These are phyloP conservation scores for Poeciliopsis turneri DNA, from an alignment of 2,797 vertebrate genomes.

Conservation along the genomic window DNA sequence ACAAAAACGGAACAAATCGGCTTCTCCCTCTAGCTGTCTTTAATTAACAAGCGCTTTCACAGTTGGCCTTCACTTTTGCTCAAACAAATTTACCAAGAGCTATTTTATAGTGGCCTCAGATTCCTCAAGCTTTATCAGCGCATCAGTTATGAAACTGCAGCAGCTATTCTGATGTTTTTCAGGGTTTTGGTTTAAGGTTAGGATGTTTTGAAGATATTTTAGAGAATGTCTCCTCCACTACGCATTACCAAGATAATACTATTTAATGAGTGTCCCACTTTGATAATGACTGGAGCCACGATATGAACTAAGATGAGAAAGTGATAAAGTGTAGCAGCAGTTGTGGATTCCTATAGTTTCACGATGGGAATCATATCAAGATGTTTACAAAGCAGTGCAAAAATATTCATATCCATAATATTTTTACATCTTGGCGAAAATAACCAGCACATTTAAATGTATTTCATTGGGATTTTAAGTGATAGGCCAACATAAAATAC, in stretches of 20 bases:
- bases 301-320: neutral
- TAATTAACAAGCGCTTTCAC: slow-evolving; percentile 2
- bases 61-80: slow-evolving; percentile 6
- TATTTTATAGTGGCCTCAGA: slow-evolving; percentile 7
- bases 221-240: slow-evolving; percentile 1
- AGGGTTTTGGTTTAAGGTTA: neutral
- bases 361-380: neutral
- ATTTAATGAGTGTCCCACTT: neutral
- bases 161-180: neutral
- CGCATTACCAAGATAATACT: neutral
- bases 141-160: neutral
- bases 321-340: slow-evolving; percentile 1
- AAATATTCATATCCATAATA: neutral
- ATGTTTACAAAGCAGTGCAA: neutral
- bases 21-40: neutral
- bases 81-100: neutral
- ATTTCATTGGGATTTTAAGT: too few species aligned
- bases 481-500: too few species aligned
- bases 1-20: neutral
- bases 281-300: neutral
- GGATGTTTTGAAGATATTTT: neutral
- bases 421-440: neutral
- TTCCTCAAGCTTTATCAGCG: neutral
- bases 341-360: neutral
- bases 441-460: neutral